Conservation (phyloP, 2,113 vertebrate species). For the Toxotes chatareus region DNA sequence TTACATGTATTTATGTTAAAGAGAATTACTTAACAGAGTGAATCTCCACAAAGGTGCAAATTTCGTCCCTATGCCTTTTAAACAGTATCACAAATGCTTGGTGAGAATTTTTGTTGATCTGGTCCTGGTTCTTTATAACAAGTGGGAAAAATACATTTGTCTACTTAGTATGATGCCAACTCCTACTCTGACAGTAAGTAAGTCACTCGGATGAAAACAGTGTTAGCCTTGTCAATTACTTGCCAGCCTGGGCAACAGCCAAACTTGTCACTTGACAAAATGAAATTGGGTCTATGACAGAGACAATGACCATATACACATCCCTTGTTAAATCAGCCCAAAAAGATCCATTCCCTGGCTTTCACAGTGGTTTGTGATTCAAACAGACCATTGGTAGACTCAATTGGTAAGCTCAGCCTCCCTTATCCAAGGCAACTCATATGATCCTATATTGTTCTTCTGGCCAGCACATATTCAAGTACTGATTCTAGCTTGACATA, state of each 20-base stretch:
- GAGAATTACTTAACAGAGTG: slow-evolving; percentile 1
- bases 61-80: neutral
- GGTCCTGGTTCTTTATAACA: slow-evolving; percentile 6
- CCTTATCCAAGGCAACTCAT: slow-evolving; percentile 81
- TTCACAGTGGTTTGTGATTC: slow-evolving; percentile 42
- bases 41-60: neutral
- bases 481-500: slow-evolving; percentile 40
- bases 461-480: slow-evolving; percentile 83
- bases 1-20: neutral
- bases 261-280: slow-evolving; percentile 30
- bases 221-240: neutral
- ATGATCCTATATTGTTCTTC: slow-evolving; percentile 69
- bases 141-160: neutral
- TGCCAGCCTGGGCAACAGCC: slow-evolving; percentile 10
- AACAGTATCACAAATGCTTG: neutral
- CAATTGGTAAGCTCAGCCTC: slow-evolving; percentile 77
- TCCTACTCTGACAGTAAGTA: neutral
- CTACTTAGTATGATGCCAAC: neutral
- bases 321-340: neutral
- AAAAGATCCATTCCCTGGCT: slow-evolving; percentile 8
- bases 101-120: neutral
- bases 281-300: slow-evolving; percentile 31
- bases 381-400: slow-evolving; percentile 24
- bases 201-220: slow-evolving; percentile 13
- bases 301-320: slow-evolving; percentile 28